A percentile compares a stretch with the other conserved stretches of the same genome.
Conservation (phyloP, 2,113 vertebrate genomes). For the Boulengerochromis microlepis region DNA sequence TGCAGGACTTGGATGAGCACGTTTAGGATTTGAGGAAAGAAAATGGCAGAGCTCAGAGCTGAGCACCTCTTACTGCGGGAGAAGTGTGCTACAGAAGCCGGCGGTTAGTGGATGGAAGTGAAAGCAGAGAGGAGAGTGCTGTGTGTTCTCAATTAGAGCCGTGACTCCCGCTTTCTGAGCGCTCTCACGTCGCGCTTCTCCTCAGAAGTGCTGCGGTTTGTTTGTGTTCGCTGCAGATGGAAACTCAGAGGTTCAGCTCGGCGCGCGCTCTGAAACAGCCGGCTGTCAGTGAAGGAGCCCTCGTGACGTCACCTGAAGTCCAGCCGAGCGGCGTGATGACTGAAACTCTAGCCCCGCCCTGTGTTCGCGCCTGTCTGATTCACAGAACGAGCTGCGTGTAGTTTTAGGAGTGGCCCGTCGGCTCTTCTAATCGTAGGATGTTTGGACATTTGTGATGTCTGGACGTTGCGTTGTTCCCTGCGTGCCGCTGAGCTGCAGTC, state of each 20-base stretch:
- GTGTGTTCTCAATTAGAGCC: conserved; percentile 32
- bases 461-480: not conserved
- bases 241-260: conserved; percentile 37
- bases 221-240: conserved; percentile 36
- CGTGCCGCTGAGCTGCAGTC: not conserved
- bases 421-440: not conserved
- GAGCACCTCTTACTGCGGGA: conserved; percentile 56
- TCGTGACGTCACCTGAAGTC: not conserved
- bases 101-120: conserved; percentile 7
- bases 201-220: conserved; percentile 33
- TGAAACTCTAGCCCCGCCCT: not conserved
- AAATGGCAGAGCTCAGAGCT: conserved; percentile 50
- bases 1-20: conserved; percentile 18
- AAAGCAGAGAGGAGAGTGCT: not conserved
- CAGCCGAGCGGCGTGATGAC: not conserved
- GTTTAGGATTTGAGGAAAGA: conserved; percentile 19
- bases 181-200: conserved; percentile 26
- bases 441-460: not conserved
- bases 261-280: not conserved
- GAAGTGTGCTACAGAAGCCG: conserved; percentile 35
- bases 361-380: not conserved
- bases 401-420: not conserved
- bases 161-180: conserved; percentile 35
- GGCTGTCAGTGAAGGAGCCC: not conserved
- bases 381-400: not conserved